A percentile compares a stretch with the other conserved stretches of the same genome.
Conservation (phyloP, 2,113 vertebrate genomes). For the Larimichthys polyactis region DNA sequence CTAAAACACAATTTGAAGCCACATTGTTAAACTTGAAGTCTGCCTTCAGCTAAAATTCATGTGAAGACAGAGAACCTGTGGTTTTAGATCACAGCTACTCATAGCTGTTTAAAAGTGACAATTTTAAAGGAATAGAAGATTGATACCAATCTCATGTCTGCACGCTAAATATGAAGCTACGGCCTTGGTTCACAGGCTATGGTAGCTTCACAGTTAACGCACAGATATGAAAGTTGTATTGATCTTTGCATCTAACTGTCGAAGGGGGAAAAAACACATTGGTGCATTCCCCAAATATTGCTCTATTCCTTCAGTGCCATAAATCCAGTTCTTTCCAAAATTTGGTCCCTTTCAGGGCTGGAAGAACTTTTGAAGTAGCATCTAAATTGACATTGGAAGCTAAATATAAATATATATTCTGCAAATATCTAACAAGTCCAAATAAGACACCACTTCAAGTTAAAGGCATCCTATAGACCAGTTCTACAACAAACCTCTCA, state of each 20-base stretch:
- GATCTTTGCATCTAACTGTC: neutral
- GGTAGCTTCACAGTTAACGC: neutral
- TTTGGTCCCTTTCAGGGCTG: neutral
- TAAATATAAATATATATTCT: neutral
- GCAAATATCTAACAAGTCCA: neutral
- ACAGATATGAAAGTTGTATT: neutral
- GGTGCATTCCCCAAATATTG: neutral
- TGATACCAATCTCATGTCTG: neutral
- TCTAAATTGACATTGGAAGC: neutral
- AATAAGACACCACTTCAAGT: neutral
- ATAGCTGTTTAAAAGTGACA: neutral
- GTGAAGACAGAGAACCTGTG: neutral
- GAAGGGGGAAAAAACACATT: too few relatives aligned
- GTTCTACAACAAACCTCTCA: neutral
- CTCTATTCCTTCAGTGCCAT: neutral
- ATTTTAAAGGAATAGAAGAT: neutral
- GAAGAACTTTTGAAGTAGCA: neutral
- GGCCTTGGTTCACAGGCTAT: too few relatives aligned
- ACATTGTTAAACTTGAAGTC: neutral
- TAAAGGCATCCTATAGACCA: neutral
- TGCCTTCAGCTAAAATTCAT: neutral
- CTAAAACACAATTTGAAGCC: conserved; percentile 7
- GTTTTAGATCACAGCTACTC: neutral
- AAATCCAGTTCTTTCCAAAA: neutral
- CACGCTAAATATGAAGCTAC: neutral